These are phyloP conservation scores for Alauda arvensis DNA, from an alignment of 2,797 vertebrate genomes.

Conservation along the genomic window DNA sequence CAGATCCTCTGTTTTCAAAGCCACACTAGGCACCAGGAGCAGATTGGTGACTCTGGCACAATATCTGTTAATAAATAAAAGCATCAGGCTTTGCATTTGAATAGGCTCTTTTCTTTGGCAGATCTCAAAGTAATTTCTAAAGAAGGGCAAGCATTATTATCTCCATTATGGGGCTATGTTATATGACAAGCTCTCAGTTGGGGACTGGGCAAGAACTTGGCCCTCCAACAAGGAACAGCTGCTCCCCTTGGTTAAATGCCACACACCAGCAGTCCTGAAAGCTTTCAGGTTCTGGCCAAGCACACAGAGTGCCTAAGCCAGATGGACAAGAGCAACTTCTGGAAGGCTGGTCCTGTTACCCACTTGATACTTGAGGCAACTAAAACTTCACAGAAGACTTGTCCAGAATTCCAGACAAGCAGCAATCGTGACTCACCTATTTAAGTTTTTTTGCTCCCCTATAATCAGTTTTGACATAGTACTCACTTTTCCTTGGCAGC, in stretches of 20 bases:
- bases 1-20: slow-evolving; percentile 14
- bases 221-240: slow-evolving; percentile 30
- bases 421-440: fast-evolving
- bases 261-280: slow-evolving; percentile 7
- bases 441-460: background rate
- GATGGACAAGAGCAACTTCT: background rate
- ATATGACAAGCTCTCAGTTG: slow-evolving; percentile 17
- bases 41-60: slow-evolving; percentile 52
- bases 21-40: background rate
- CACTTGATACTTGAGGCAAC: background rate
- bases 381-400: background rate
- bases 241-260: slow-evolving; percentile 43
- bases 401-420: background rate
- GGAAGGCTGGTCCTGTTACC: background rate
- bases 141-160: slow-evolving; percentile 39
- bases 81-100: slow-evolving; percentile 45
- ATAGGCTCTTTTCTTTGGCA: slow-evolving; percentile 44
- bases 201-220: slow-evolving; percentile 25
- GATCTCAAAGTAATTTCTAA: slow-evolving; percentile 45
- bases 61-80: slow-evolving; percentile 55
- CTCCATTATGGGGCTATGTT: background rate
- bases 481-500: background rate
- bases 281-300: slow-evolving; percentile 13
- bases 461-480: background rate
- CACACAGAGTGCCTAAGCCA: background rate